Conservation (phyloP, 2,797 vertebrate species). For the Platalea minor region DNA sequence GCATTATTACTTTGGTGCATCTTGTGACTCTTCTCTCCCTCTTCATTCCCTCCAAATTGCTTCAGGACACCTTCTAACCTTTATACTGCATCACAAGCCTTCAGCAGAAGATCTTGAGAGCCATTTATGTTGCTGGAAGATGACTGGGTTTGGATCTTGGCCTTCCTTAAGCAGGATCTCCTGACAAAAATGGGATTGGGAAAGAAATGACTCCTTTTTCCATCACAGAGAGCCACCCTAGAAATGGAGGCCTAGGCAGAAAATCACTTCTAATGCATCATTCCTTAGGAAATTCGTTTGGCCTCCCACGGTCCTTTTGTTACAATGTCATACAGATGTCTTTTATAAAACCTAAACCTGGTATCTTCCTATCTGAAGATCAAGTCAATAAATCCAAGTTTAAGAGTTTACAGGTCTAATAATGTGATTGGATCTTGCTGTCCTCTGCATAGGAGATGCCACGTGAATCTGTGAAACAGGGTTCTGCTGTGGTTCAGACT, state of each 20-base stretch:
- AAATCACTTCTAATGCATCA: background rate
- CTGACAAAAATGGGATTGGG: conserved; percentile 62
- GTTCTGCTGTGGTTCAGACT: background rate
- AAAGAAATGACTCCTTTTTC: conserved; percentile 57
- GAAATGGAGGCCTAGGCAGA: conserved; percentile 56
- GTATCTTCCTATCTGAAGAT: conserved; percentile 4
- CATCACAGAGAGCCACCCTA: conserved; percentile 34
- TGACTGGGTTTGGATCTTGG: conserved; percentile 68
- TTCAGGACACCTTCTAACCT: conserved; percentile 65
- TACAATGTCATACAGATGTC: background rate
- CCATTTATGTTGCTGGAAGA: conserved; percentile 63
- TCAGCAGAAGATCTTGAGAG: conserved; percentile 59
- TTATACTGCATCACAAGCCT: conserved; percentile 62
- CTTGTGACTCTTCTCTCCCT: conserved; percentile 65
- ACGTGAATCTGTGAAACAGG: background rate
- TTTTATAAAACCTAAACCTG: conserved; percentile 13
- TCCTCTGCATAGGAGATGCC: background rate
- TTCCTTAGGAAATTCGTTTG: background rate
- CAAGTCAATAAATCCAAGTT: background rate
- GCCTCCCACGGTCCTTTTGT: background rate
- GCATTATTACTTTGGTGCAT: conserved; percentile 45
- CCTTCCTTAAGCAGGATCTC: conserved; percentile 61
- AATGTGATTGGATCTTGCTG: background rate
- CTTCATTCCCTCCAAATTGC: conserved; percentile 65
- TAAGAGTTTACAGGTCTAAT: background rate